These are phyloP conservation scores for Drosophila testacea DNA, from an alignment of 2,888 invertebrate genomes.

Conservation along the genomic window DNA sequence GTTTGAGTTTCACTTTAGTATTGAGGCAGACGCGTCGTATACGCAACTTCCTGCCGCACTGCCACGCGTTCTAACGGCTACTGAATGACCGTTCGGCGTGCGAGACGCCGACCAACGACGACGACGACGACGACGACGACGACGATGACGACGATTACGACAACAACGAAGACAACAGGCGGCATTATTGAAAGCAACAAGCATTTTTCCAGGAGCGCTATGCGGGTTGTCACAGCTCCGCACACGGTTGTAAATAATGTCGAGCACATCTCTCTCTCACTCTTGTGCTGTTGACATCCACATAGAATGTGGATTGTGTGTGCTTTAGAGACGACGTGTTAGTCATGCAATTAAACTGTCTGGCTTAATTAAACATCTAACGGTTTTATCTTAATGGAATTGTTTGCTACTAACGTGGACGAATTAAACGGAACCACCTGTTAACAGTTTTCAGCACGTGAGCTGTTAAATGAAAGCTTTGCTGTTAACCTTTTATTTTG, in stretches of 20 bases:
- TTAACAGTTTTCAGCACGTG: constrained; percentile 34
- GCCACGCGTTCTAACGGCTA: constrained; percentile 79
- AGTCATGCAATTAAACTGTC: constrained; percentile 65
- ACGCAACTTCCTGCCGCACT: constrained; percentile 79
- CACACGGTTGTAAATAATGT: constrained; percentile 2
- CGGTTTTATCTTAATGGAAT: constrained; percentile 47
- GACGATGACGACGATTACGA: constrained; percentile 22
- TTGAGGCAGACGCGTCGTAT: constrained; percentile 65
- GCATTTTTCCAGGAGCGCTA: constrained; percentile 58
- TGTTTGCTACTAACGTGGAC: constrained; percentile 14
- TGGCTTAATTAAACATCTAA: constrained; percentile 49
- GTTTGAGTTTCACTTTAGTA: constrained; percentile 14
- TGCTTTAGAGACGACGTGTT: constrained; percentile 47
- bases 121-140: constrained; percentile 29
- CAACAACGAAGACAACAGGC: constrained; percentile 36
- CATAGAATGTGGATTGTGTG: constrained; percentile 4
- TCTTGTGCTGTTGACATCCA: constrained; percentile 23
- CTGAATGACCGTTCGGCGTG: constrained; percentile 68
- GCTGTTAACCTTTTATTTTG: constrained; percentile 5
- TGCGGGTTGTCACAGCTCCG: constrained; percentile 24
- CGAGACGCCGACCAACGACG: constrained; percentile 51
- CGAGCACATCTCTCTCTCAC: neutral
- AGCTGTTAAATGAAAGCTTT: constrained; percentile 39
- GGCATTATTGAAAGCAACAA: constrained; percentile 70
- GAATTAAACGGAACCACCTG: constrained; percentile 47